Percentiles rank a stretch among this genome's conserved stretches.
Evolutionary conservation across 1,140 invertebrate genomes (phyloP).

Genomic region (Drosophila arizonae): DNA sequence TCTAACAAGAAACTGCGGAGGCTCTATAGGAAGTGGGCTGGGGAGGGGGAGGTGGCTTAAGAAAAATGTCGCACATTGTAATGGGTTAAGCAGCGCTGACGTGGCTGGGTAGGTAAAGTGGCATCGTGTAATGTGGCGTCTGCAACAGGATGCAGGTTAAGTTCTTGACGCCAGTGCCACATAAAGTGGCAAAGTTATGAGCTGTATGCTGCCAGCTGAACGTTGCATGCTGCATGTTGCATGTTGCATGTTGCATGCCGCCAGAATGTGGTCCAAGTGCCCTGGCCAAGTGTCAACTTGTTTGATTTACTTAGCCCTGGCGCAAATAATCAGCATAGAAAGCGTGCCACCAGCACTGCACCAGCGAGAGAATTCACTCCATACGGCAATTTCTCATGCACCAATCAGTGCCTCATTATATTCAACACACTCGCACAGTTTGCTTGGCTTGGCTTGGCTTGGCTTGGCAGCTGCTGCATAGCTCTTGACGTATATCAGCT

Average conservation of each 20-base stretch:
- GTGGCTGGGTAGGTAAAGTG: conserved; percentile 14
- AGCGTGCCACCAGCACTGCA: conserved; percentile 3
- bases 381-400: conserved; percentile 68
- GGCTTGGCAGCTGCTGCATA: conserved; percentile 7
- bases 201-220: conserved; percentile 18
- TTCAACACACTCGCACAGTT: conserved; percentile 42
- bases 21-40: no score
- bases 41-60: neutral
- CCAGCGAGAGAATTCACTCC: conserved; percentile 21
- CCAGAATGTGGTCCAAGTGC: conserved; percentile 45
- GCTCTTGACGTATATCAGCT: conserved; percentile 61
- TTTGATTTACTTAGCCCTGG: conserved; percentile 68
- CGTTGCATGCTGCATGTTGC: conserved; percentile 11
- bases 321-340: conserved; percentile 55
- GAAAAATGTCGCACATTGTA: conserved; percentile 72
- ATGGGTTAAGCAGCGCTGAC: conserved; percentile 51
- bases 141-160: conserved; percentile 77
- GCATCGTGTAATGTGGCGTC: conserved; percentile 55
- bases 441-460: neutral
- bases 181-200: conserved; percentile 76
- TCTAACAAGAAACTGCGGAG: neutral
- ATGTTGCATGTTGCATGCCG: conserved; percentile 19
- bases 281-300: conserved; percentile 71
- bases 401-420: conserved; percentile 79
- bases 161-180: conserved; percentile 72